Evolutionary conservation across 2,113 vertebrate species (phyloP).

Genomic region (Periophthalmodon schlosseri): DNA sequence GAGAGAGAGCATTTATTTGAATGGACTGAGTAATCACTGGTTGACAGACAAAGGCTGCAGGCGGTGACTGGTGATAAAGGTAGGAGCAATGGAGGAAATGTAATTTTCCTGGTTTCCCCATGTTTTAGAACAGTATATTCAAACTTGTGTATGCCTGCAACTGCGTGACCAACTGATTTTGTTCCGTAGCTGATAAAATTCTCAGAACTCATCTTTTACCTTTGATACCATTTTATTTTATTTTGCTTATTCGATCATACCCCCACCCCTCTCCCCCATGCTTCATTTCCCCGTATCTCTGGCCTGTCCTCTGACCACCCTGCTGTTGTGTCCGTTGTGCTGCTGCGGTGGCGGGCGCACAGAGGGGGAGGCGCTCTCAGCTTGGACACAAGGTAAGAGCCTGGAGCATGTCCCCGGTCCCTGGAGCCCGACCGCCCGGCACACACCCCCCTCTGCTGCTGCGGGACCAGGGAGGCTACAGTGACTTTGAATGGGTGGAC

Average conservation of each 20-base stretch:
- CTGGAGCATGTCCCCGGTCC: conserved; percentile 76
- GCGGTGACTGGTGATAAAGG: too few relatives aligned
- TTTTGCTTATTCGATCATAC: background rate
- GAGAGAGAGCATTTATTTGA: too few relatives aligned
- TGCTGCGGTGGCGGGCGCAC: conserved; percentile 73
- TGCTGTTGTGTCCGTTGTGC: conserved; percentile 90
- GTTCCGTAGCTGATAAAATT: too few relatives aligned
- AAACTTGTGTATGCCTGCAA: too few relatives aligned
- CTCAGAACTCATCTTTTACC: background rate
- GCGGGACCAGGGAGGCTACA: conserved; percentile 49
- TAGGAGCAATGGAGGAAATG: background rate
- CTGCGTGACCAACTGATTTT: too few relatives aligned
- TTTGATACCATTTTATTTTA: background rate
- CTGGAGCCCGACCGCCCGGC: conserved; percentile 56
- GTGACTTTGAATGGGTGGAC: conserved; percentile 49
- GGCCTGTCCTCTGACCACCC: conserved; percentile 48
- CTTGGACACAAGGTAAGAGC: conserved; percentile 85
- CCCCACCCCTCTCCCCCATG: background rate
- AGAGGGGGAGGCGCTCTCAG: conserved; percentile 84
- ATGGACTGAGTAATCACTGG: background rate
- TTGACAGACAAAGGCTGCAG: background rate
- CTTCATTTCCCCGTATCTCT: background rate
- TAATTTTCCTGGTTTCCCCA: too few relatives aligned
- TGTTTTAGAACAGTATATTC: too few relatives aligned
- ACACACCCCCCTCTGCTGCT: conserved; percentile 37